phyloP scores from a whole-genome alignment of 2,888 invertebrate genomes.

The Xestobium rufovillosum region DNA sequence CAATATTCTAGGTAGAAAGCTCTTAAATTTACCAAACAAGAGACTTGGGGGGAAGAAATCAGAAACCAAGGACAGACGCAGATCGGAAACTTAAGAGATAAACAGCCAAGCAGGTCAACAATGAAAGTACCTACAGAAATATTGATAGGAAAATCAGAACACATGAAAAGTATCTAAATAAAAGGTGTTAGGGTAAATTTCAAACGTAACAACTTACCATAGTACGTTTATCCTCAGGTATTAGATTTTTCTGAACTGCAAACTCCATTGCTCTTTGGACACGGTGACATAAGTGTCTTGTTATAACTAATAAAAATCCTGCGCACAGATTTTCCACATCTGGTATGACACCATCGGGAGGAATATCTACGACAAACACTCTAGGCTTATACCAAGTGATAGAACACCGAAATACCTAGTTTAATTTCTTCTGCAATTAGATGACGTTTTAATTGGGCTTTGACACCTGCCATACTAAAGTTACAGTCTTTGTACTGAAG shows the following conservation, averaged over 20 bases:
- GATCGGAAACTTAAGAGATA: no score
- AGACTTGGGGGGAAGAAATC: no score
- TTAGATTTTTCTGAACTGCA: constrained; percentile 52
- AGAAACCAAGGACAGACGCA: no score
- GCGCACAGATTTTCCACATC: constrained; percentile 79
- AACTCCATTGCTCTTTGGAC: constrained; percentile 78
- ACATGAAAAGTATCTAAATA: no score
- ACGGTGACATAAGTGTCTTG: constrained; percentile 73
- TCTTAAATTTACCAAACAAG: no score
- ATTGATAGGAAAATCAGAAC: no score
- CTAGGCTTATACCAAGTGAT: constrained; percentile 5
- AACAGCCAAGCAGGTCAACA: no score
- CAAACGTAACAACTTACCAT: constrained; percentile 45
- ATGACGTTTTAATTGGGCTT: constrained; percentile 51
- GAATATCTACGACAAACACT: constrained; percentile 41
- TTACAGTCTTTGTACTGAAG: constrained; percentile 66
- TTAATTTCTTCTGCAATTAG: constrained; percentile 53
- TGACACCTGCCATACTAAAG: constrained; percentile 85
- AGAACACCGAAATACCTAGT: constrained; percentile 38
- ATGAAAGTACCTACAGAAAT: constrained; percentile 8
- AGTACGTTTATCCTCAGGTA: constrained; percentile 51
- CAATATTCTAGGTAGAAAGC: no score
- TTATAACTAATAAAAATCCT: constrained; percentile 64
- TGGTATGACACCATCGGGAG: constrained; percentile 65
- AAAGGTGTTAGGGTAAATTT: no score